phyloP scores from a whole-genome alignment of 1,140 invertebrate species.

The Bicyclus anynana region DNA sequence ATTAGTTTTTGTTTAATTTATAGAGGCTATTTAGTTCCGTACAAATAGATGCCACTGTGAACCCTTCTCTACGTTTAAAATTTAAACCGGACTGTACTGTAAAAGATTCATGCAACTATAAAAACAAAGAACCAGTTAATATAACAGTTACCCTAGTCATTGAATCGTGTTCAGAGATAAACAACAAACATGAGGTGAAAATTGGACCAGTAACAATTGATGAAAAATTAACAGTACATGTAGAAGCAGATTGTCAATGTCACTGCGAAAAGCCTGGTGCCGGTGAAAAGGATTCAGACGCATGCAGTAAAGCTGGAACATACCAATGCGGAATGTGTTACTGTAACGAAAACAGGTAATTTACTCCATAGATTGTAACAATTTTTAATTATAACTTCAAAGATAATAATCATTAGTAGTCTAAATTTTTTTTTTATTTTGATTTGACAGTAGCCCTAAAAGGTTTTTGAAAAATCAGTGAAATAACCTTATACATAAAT shows the following conservation, averaged over 20 bases:
- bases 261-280: constrained; percentile 69
- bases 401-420: no score
- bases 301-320: constrained; percentile 76
- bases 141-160: constrained; percentile 39
- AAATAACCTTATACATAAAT: no score
- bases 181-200: constrained; percentile 19
- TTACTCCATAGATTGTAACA: neutral
- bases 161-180: constrained; percentile 25
- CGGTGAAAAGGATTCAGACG: constrained; percentile 54
- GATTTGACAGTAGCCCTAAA: no score
- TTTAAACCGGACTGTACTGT: constrained; percentile 40
- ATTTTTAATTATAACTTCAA: no score
- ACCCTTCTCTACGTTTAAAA: constrained; percentile 33
- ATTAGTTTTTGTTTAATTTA: constrained; percentile 31
- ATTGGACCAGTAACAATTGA: constrained; percentile 36
- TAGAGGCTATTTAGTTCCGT: constrained; percentile 27
- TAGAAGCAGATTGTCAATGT: constrained; percentile 75
- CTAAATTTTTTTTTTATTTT: no score
- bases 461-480: no score
- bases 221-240: constrained; percentile 40
- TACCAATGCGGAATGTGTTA: constrained; percentile 86
- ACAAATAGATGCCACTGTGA: constrained; percentile 30
- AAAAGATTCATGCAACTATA: constrained; percentile 32
- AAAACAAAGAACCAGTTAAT: constrained; percentile 26
- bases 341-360: constrained; percentile 79